Evolutionary conservation across 2,113 vertebrate species (phyloP).

Genomic region (Toxotes chatareus): DNA sequence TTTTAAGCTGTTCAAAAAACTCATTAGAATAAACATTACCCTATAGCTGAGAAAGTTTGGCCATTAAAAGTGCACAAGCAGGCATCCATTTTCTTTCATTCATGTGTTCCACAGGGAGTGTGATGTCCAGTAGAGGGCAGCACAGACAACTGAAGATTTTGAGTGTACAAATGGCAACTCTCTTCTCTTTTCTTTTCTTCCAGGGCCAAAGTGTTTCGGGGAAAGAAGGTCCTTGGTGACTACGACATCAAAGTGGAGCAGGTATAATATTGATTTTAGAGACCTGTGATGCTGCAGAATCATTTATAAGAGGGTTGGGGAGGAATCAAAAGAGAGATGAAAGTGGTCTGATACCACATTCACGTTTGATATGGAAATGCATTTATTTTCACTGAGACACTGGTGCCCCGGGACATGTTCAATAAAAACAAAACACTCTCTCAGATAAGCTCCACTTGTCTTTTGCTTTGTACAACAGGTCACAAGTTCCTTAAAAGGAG

Average conservation of each 20-base stretch:
- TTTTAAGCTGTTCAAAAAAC: not conserved
- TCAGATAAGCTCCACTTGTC: not conserved
- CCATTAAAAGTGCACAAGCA: not conserved
- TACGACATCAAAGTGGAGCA: conserved; percentile 97
- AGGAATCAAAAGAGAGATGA: conserved; percentile 11
- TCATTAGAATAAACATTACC: not conserved
- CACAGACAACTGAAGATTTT: conserved; percentile 57
- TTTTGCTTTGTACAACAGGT: not conserved
- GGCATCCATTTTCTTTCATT: conserved; percentile 66
- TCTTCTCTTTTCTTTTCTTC: conserved; percentile 50
- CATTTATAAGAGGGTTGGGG: not conserved
- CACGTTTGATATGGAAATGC: conserved; percentile 28
- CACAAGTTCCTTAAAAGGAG: not conserved
- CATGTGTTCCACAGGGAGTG: not conserved
- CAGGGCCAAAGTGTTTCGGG: conserved; percentile 95
- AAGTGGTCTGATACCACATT: conserved; percentile 22
- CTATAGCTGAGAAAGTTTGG: conserved; percentile 15
- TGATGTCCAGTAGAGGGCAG: conserved; percentile 83
- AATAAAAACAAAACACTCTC: not conserved
- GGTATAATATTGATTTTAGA: conserved; percentile 82
- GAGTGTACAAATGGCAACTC: not conserved
- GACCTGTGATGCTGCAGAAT: conserved; percentile 5
- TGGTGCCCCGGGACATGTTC: not conserved
- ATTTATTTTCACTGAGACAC: not conserved
- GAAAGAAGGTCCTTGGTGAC: conserved; percentile 95